phyloP scores from a whole-genome alignment of 2,113 vertebrate genomes.

The Notiomystis cincta region DNA sequence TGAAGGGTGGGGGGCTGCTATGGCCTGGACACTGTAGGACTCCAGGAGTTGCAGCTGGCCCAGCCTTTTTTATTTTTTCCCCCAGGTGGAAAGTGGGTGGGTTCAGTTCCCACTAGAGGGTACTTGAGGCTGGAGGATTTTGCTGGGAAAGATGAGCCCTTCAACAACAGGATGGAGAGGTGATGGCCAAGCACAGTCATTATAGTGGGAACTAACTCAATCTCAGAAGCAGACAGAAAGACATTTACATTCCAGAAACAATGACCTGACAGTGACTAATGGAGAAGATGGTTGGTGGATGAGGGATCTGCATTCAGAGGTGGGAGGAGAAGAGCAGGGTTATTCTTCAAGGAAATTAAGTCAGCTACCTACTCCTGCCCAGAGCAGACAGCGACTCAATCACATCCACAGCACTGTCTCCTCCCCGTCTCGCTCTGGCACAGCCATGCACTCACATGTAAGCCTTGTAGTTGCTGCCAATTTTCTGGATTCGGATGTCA shows the following conservation, averaged over 20 bases:
- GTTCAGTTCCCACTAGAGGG: background rate
- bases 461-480: slow-evolving; percentile 96
- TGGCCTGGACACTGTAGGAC: background rate
- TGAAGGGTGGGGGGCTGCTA: background rate
- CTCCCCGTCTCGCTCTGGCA: background rate
- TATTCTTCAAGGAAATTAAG: slow-evolving; percentile 4
- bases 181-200: background rate
- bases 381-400: background rate
- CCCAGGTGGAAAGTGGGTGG: background rate
- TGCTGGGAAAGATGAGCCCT: background rate
- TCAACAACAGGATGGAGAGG: background rate
- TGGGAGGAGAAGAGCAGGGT: background rate
- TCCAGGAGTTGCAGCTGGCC: background rate
- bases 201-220: background rate
- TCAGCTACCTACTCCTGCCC: slow-evolving; percentile 3
- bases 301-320: background rate
- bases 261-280: background rate
- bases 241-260: background rate
- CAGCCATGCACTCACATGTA: slow-evolving; percentile 86
- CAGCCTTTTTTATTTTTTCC: background rate
- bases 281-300: background rate
- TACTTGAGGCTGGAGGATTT: background rate
- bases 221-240: background rate
- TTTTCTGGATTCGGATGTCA: slow-evolving; percentile 97
- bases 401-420: background rate